Conservation (phyloP, 2,113 vertebrate genomes). For the Odontophorus gujanensis region DNA sequence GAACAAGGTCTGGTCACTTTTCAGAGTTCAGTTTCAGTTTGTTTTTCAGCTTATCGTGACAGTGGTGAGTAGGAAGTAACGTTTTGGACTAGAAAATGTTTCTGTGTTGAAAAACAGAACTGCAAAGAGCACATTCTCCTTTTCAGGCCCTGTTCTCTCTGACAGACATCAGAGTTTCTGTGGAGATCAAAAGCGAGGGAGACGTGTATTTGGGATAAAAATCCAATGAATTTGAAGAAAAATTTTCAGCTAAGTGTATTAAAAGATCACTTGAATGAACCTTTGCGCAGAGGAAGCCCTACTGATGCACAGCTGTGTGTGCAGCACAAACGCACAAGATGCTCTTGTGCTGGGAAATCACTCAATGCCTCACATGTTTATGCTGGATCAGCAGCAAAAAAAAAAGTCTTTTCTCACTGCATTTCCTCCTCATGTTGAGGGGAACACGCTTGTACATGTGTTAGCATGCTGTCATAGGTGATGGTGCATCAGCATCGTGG, state of each 20-base stretch:
- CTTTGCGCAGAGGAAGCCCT: background rate
- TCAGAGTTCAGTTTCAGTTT: background rate
- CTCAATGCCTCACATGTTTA: background rate
- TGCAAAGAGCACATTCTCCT: background rate
- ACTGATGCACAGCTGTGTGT: accelerated
- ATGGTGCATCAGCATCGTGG: accelerated
- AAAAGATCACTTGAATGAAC: background rate
- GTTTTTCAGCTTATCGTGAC: background rate
- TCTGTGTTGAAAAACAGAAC: background rate
- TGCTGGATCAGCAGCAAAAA: background rate
- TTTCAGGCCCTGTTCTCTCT: background rate
- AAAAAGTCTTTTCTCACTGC: background rate
- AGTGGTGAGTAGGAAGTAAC: background rate
- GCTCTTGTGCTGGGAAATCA: background rate
- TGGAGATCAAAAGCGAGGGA: background rate
- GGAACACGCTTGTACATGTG: accelerated
- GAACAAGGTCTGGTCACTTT: background rate
- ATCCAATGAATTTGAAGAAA: background rate
- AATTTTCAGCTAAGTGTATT: background rate
- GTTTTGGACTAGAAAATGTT: background rate
- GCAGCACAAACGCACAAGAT: accelerated
- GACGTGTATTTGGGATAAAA: background rate
- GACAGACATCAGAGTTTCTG: background rate
- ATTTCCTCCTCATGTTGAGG: background rate
- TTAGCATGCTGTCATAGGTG: background rate